These are phyloP conservation scores for Otus sunia DNA, from an alignment of 2,113 vertebrate species.

Conservation along the genomic window DNA sequence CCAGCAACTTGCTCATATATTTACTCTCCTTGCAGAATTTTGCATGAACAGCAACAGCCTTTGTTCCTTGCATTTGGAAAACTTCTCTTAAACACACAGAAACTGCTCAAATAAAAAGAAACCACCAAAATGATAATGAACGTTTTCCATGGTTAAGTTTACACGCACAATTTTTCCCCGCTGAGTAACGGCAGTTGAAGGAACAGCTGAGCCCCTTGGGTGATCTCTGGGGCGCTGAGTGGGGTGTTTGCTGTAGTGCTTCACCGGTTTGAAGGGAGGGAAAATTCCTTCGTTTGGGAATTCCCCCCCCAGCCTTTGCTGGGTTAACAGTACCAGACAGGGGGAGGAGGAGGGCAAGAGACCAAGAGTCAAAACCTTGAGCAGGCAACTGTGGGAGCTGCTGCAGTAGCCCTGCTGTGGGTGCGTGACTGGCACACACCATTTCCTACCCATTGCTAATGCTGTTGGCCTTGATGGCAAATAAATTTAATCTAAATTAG, in stretches of 20 bases:
- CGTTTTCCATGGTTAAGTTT: background rate
- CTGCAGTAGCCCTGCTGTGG: fast-evolving
- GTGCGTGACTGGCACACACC: fast-evolving
- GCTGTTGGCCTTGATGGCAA: background rate
- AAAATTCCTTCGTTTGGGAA: background rate
- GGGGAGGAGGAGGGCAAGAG: background rate
- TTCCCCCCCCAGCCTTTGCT: background rate
- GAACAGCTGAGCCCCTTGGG: background rate
- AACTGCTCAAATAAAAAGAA: background rate
- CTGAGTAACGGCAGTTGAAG: background rate
- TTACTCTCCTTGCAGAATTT: background rate
- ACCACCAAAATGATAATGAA: fast-evolving
- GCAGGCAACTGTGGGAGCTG: too few species aligned
- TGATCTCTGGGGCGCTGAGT: background rate
- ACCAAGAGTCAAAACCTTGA: too few species aligned
- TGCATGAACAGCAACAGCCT: background rate
- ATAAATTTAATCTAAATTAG: background rate
- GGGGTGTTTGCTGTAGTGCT: too few species aligned
- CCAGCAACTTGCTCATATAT: background rate
- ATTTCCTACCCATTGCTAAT: background rate
- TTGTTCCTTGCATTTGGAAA: background rate
- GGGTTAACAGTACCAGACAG: background rate
- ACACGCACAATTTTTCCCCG: fast-evolving
- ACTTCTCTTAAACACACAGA: background rate
- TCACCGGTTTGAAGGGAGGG: background rate